Evolutionary conservation across 2,797 vertebrate genomes (phyloP).

Genomic region (Aselliscus stoliczkanus): DNA sequence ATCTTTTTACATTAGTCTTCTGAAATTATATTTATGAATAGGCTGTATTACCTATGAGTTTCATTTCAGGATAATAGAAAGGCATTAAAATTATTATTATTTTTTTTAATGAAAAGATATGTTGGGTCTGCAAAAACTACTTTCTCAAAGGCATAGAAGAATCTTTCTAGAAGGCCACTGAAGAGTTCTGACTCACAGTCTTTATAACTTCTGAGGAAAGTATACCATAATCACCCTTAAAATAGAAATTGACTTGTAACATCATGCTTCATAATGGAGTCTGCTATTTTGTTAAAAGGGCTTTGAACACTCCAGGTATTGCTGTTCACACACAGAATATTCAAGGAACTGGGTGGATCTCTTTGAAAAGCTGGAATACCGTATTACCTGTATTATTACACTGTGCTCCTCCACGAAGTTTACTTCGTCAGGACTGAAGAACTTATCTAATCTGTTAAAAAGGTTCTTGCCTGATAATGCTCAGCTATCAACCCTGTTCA

Average conservation of each 20-base stretch:
- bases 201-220: conserved; percentile 7
- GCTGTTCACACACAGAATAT: neutral
- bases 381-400: neutral
- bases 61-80: conserved; percentile 39
- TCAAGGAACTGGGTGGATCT: neutral
- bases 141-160: neutral
- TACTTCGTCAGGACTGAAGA: neutral
- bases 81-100: conserved; percentile 36
- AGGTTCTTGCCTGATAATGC: neutral
- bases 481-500: neutral
- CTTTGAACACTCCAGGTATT: neutral
- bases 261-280: neutral
- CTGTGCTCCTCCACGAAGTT: neutral
- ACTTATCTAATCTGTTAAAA: neutral
- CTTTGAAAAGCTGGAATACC: neutral
- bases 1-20: neutral
- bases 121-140: neutral
- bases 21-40: conserved; percentile 37
- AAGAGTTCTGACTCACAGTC: neutral
- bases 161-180: neutral
- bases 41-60: conserved; percentile 32
- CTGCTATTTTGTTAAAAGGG: neutral
- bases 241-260: neutral
- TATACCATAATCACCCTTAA: neutral
- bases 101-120: conserved; percentile 35